These are phyloP conservation scores for Orcinus orca DNA, from an alignment of 2,113 vertebrate genomes.

Conservation along the genomic window DNA sequence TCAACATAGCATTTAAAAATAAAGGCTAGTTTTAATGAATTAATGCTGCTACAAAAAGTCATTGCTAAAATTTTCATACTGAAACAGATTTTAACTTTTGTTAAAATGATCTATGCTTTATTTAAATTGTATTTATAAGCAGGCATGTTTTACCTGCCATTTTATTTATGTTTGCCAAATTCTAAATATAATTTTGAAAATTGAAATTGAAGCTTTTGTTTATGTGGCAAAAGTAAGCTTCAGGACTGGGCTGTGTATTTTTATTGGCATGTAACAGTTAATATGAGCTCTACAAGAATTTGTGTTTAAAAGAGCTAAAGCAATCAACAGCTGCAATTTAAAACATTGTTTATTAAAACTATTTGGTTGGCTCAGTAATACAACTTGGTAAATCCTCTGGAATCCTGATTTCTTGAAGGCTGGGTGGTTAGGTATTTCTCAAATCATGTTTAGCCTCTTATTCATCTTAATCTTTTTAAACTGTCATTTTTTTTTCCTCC, in stretches of 20 bases:
- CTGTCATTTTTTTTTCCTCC: not conserved
- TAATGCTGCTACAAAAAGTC: slow-evolving; percentile 60
- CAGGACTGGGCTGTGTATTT: slow-evolving; percentile 77
- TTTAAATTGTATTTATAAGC: slow-evolving; percentile 54
- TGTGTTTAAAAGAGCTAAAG: slow-evolving; percentile 44
- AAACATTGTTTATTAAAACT: not conserved
- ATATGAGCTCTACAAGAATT: slow-evolving; percentile 73
- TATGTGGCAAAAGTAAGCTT: slow-evolving; percentile 64
- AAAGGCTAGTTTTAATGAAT: slow-evolving; percentile 72
- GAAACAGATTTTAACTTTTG: slow-evolving; percentile 70
- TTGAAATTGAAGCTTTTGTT: slow-evolving; percentile 63
- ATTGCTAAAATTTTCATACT: slow-evolving; percentile 56
- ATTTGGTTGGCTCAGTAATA: not conserved
- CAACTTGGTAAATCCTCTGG: slow-evolving; percentile 8
- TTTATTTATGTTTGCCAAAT: slow-evolving; percentile 70
- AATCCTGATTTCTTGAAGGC: not conserved
- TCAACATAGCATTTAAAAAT: slow-evolving; percentile 75
- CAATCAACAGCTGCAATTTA: slow-evolving; percentile 55
- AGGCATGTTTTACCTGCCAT: slow-evolving; percentile 63
- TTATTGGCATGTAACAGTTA: slow-evolving; percentile 70
- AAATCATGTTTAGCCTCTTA: not conserved
- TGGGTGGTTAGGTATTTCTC: not conserved
- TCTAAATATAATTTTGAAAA: slow-evolving; percentile 61
- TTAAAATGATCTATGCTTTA: slow-evolving; percentile 67
- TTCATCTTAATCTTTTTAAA: not conserved